phyloP scores from a whole-genome alignment of 1,140 invertebrate species.

The Lycorma delicatula region DNA sequence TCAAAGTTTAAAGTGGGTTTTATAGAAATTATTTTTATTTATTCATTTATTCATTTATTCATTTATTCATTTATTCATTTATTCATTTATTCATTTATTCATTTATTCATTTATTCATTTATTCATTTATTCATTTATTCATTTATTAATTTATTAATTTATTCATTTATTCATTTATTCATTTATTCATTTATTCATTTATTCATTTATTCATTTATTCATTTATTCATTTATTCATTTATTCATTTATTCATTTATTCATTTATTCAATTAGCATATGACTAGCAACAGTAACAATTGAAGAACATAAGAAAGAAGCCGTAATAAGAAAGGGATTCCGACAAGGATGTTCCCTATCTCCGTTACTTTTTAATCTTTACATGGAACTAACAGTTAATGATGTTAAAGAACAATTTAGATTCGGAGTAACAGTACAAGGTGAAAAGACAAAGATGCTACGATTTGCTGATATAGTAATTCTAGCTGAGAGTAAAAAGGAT shows the following conservation, averaged over 20 bases:
- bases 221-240: background rate
- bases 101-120: background rate
- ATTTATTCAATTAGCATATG: background rate
- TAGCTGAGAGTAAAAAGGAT: too few relatives aligned
- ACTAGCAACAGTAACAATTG: too few relatives aligned
- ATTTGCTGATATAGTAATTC: too few relatives aligned
- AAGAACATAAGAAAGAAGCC: too few relatives aligned
- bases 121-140: background rate
- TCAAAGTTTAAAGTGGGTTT: too few relatives aligned
- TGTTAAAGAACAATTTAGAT: too few relatives aligned
- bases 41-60: background rate
- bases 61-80: background rate
- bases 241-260: background rate
- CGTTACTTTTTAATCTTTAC: too few relatives aligned
- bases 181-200: background rate
- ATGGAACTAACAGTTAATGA: too few relatives aligned
- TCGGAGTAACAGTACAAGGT: too few relatives aligned
- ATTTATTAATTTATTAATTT: background rate
- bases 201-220: background rate
- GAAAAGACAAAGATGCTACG: too few relatives aligned
- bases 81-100: background rate
- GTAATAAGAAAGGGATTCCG: too few relatives aligned
- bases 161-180: background rate
- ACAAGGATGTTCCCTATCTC: too few relatives aligned
- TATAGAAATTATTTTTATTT: background rate